Evolutionary conservation across 2,888 invertebrate species (phyloP).

Genomic region (Diloba caeruleocephala): DNA sequence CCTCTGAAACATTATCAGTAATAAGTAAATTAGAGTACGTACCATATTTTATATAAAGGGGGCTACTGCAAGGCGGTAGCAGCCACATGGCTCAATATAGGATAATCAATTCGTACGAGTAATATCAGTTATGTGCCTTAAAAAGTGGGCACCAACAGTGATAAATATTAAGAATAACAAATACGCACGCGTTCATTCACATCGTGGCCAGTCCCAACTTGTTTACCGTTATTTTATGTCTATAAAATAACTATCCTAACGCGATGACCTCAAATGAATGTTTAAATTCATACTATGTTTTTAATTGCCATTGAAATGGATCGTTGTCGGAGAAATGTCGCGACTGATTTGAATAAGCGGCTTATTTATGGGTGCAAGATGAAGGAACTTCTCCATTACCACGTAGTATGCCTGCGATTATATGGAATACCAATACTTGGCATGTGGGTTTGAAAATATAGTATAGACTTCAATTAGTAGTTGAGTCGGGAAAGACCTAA

Average conservation of each 20-base stretch:
- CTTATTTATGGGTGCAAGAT: background rate
- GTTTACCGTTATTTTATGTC: conserved; percentile 8
- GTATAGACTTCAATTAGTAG: background rate
- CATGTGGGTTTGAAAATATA: background rate
- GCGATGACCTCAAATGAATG: conserved; percentile 3
- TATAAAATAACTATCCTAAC: conserved; percentile 5
- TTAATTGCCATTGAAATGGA: conserved; percentile 5
- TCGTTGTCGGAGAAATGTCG: background rate
- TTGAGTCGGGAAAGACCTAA: conserved; percentile 2
- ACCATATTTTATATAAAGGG: conserved; percentile 12
- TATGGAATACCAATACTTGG: too few species aligned
- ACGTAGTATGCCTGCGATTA: background rate
- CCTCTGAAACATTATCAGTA: conserved; percentile 62
- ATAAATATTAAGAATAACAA: conserved; percentile 4
- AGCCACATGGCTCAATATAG: background rate
- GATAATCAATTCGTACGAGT: background rate
- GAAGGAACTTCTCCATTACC: background rate
- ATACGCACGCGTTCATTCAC: conserved; percentile 3
- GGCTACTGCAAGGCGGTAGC: background rate
- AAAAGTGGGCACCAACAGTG: background rate
- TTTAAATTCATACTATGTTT: conserved; percentile 10
- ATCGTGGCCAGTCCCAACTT: conserved; percentile 9
- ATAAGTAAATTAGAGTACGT: conserved; percentile 22
- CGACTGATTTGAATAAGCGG: background rate
- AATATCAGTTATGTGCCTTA: background rate